phyloP scores from a whole-genome alignment of 2,797 vertebrate species.

The Novumbra hubbsi region DNA sequence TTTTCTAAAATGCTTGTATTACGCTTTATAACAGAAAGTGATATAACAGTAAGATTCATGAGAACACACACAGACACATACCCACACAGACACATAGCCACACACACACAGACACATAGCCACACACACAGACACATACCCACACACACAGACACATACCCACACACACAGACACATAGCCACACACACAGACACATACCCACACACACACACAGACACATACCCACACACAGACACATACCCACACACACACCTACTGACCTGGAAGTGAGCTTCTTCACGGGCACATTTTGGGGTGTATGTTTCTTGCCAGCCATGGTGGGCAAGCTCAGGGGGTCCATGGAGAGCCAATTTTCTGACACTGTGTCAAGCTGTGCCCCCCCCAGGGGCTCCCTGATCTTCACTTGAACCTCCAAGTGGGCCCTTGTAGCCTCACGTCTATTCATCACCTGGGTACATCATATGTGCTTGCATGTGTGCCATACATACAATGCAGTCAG shows the following conservation, averaged over 20 bases:
- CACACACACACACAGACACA: conserved; percentile 7
- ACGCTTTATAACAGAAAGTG: no score
- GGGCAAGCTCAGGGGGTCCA: conserved; percentile 54
- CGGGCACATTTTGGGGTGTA: not conserved
- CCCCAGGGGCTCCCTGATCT: conserved; percentile 68
- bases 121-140: conserved; percentile 3
- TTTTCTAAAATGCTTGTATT: no score
- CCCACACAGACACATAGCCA: conserved; percentile 3
- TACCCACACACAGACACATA: not conserved
- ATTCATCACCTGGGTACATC: conserved; percentile 62
- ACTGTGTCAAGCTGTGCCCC: conserved; percentile 66
- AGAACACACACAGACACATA: conserved; percentile 4
- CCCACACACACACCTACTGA: not conserved
- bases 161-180: conserved; percentile 2
- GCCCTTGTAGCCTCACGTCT: conserved; percentile 70
- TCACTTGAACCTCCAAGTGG: conserved; percentile 66
- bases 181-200: conserved; percentile 1
- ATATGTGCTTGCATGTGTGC: no score
- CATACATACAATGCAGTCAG: no score
- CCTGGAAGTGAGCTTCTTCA: not conserved
- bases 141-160: conserved; percentile 9
- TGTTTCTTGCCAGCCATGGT: conserved; percentile 35
- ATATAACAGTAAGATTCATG: not conserved
- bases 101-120: no score
- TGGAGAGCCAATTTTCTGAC: conserved; percentile 69